Percentiles rank a stretch among this genome's conserved stretches.
phyloP scores from a whole-genome alignment of 2,797 vertebrate genomes.

The Stomatorhinus walkeri region DNA sequence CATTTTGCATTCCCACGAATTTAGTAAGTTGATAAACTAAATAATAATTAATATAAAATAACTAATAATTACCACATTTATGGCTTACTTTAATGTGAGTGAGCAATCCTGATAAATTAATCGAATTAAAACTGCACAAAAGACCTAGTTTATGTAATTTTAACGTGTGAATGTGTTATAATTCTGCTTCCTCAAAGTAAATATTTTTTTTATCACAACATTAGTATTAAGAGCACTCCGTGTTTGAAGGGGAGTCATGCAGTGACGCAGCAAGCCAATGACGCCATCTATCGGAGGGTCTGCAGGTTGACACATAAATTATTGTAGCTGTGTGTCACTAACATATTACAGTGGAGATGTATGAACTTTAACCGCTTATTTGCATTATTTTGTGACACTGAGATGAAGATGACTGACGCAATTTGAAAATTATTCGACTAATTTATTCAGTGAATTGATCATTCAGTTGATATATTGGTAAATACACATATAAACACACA shows the following conservation, averaged over 20 bases:
- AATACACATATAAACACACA: not conserved
- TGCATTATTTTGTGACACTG: not conserved
- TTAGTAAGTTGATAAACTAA: not conserved
- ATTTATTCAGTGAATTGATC: not conserved
- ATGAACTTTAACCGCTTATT: not conserved
- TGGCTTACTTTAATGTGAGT: not conserved
- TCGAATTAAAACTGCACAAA: not conserved
- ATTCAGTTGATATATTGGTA: not conserved
- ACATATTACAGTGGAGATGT: not conserved
- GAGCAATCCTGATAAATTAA: not conserved
- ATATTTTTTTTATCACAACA: not conserved
- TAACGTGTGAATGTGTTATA: not conserved
- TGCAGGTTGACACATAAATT: not conserved
- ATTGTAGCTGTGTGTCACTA: not conserved
- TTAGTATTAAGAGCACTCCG: not conserved
- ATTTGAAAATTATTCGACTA: not conserved
- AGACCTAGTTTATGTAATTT: not conserved
- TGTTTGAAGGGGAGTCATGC: not conserved
- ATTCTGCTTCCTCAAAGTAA: not conserved
- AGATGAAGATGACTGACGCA: slow-evolving; percentile 4
- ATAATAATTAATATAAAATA: not conserved
- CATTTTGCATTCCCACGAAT: not conserved
- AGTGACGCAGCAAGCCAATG: not conserved
- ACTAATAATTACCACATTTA: not conserved
- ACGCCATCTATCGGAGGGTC: not conserved